phyloP scores from a whole-genome alignment of 2,888 invertebrate genomes.

The Brachypalpus laphriformis region DNA sequence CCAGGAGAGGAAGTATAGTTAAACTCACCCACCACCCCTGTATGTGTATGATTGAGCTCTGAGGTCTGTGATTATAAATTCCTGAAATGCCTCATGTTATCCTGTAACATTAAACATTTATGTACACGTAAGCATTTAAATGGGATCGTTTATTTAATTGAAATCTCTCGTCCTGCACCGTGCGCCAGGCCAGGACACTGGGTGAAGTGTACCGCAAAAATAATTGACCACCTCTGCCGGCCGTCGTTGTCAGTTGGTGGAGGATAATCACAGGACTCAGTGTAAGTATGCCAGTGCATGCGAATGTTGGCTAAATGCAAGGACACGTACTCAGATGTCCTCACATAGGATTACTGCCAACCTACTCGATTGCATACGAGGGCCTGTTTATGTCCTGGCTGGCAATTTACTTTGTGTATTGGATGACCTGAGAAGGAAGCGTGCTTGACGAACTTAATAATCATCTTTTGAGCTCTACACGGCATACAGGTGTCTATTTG shows the following conservation, averaged over 20 bases:
- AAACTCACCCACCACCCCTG: background rate
- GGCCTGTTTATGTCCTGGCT: constrained; percentile 51
- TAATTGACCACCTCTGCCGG: constrained; percentile 64
- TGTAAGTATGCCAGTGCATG: constrained; percentile 34
- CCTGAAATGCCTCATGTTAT: constrained; percentile 69
- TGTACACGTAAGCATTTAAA: constrained; percentile 74
- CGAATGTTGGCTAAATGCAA: constrained; percentile 62
- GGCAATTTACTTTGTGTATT: constrained; percentile 35
- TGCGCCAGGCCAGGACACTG: constrained; percentile 13
- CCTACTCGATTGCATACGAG: constrained; percentile 47
- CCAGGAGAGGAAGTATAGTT: background rate
- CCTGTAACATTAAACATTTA: constrained; percentile 72
- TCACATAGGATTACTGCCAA: constrained; percentile 60
- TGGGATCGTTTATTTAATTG: constrained; percentile 74
- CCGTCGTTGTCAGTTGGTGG: background rate
- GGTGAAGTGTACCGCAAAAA: constrained; percentile 56
- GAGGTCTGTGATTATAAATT: constrained; percentile 70
- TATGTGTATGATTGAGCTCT: constrained; percentile 46
- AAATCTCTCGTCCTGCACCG: constrained; percentile 59
- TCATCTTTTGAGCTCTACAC: constrained; percentile 42
- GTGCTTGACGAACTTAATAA: constrained; percentile 61
- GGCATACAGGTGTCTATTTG: constrained; percentile 65
- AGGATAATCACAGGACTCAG: constrained; percentile 49
- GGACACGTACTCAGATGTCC: constrained; percentile 58
- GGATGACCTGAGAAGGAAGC: constrained; percentile 14